Percentiles rank a stretch among this genome's conserved stretches.
Conservation (phyloP, 2,113 vertebrate species). For the Collichthys lucidus region DNA sequence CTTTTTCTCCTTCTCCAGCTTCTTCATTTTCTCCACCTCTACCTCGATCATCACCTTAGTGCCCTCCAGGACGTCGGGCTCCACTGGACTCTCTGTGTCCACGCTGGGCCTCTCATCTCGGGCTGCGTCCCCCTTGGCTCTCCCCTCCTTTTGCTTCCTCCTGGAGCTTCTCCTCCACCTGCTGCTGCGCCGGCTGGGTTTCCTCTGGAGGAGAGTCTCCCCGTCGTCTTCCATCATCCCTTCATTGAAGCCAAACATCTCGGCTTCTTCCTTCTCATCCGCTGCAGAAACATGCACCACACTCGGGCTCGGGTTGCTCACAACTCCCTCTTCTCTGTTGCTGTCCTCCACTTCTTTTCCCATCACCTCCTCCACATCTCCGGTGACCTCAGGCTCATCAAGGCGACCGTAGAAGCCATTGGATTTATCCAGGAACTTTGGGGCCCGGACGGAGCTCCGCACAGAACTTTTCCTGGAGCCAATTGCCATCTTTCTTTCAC, state of each 20-base stretch:
- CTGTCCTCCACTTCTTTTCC: not conserved
- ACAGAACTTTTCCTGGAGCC: constrained; percentile 77
- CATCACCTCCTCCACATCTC: constrained; percentile 15
- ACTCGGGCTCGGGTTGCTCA: not conserved
- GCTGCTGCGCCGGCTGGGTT: constrained; percentile 74
- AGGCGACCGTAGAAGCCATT: constrained; percentile 83
- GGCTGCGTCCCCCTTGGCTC: constrained; percentile 15
- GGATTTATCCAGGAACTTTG: constrained; percentile 82
- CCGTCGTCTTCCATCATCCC: constrained; percentile 81
- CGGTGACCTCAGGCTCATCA: constrained; percentile 70
- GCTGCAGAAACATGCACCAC: not conserved
- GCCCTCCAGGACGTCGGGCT: not conserved
- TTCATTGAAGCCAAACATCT: constrained; percentile 63
- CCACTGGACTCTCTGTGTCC: not conserved
- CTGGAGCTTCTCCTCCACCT: constrained; percentile 81
- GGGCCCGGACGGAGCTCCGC: constrained; percentile 74
- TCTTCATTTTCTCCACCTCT: constrained; percentile 44
- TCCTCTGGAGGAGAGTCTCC: constrained; percentile 74
- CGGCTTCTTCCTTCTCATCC: constrained; percentile 53
- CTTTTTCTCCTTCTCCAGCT: constrained; percentile 38
- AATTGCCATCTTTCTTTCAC: constrained; percentile 78
- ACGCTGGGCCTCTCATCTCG: constrained; percentile 28
- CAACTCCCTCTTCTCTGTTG: not conserved
- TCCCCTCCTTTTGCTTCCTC: constrained; percentile 71
- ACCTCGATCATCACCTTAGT: constrained; percentile 18